These are phyloP conservation scores for Anthopleura xanthogrammica DNA, from an alignment of 92 coral and sea anemone species.

Conservation along the genomic window DNA sequence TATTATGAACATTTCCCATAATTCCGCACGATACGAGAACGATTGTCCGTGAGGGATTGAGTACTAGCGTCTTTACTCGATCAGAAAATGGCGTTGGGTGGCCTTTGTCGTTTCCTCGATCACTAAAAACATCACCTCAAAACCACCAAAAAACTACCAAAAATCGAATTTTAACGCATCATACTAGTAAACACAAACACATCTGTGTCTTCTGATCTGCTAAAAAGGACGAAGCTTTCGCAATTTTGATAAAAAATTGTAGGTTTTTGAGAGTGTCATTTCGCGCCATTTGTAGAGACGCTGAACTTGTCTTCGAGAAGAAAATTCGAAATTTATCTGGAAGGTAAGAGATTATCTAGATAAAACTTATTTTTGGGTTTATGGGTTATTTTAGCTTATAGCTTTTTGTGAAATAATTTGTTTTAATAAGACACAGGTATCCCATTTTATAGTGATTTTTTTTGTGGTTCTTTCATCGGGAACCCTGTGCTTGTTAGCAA, in stretches of 20 bases:
- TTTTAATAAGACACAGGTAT: neutral
- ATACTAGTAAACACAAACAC: neutral
- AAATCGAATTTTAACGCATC: neutral
- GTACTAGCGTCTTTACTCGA: constrained; percentile 15
- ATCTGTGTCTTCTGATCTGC: neutral
- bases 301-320: neutral
- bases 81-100: constrained; percentile 14
- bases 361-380: neutral
- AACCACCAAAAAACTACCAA: neutral
- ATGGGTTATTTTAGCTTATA: neutral
- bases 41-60: neutral
- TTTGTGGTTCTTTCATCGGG: neutral
- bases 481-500: neutral
- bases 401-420: neutral
- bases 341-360: constrained; percentile 7
- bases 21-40: neutral
- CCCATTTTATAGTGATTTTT: constrained; percentile 6
- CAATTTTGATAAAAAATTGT: neutral
- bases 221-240: neutral
- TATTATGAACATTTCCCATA: neutral
- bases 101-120: constrained; percentile 8
- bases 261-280: constrained; percentile 1
- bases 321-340: neutral
- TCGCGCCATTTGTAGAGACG: constrained; percentile 13
- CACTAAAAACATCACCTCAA: neutral